Evolutionary conservation across 1,140 invertebrate genomes (phyloP).

Genomic region (Sycophaga agraensis): DNA sequence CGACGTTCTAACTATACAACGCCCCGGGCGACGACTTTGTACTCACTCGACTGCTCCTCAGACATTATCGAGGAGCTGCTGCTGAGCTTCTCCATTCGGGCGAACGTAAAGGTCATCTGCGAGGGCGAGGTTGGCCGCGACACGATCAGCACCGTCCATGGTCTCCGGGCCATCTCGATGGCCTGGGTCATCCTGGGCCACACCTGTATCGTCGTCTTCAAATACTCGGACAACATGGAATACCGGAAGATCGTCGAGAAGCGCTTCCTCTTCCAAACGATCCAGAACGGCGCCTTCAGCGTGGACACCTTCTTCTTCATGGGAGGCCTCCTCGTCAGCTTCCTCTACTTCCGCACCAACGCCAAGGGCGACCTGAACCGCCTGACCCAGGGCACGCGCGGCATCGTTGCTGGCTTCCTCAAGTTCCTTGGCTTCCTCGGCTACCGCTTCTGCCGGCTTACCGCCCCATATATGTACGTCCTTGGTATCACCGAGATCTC

Average conservation of each 20-base stretch:
- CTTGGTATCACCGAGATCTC: conserved; percentile 75
- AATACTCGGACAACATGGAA: conserved; percentile 83
- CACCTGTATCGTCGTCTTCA: conserved; percentile 81
- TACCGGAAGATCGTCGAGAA: conserved; percentile 76
- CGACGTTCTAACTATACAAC: no score
- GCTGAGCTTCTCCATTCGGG: conserved; percentile 76
- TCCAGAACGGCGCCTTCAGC: conserved; percentile 84
- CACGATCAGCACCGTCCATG: conserved; percentile 80
- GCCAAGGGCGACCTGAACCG: conserved; percentile 77
- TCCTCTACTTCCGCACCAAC: conserved; percentile 80
- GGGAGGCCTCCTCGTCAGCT: conserved; percentile 78
- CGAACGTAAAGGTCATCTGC: conserved; percentile 76
- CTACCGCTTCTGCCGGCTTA: conserved; percentile 77
- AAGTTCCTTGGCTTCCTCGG: conserved; percentile 79
- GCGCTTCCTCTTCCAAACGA: conserved; percentile 79
- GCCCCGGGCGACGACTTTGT: no score
- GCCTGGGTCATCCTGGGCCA: conserved; percentile 92
- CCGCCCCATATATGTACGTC: conserved; percentile 81
- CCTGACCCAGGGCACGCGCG: conserved; percentile 69
- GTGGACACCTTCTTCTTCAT: conserved; percentile 93
- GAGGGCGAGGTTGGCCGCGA: conserved; percentile 76
- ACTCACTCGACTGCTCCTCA: conserved; percentile 33
- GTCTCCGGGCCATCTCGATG: conserved; percentile 83
- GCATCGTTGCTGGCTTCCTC: conserved; percentile 68
- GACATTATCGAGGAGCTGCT: conserved; percentile 69